Evolutionary conservation across 2,888 invertebrate genomes (phyloP), one percentile per base, ranked within the genome.

Genomic region (Clepsis dumicolana): DNA sequence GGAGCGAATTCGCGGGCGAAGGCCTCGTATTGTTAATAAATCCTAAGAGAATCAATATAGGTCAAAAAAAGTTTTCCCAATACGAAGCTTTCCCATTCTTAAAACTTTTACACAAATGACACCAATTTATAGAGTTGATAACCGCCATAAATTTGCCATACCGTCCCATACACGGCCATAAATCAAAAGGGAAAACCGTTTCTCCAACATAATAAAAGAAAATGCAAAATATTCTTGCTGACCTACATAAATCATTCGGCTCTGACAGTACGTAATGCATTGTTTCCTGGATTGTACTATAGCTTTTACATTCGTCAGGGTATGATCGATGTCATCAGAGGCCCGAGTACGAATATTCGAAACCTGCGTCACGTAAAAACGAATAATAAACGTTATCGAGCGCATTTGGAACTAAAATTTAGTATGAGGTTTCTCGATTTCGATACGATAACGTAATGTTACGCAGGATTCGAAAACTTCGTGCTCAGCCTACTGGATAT

Each of bases 271-370:
- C 21, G 18, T 54, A 61, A 32, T 52, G 32, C 29, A 61, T 53
- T 44, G 65, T 60, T 41, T n/a, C 59, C 59, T 41, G 32, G 25
- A 44, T 29, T 48, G 14, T 62, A 3, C 8, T 21, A 41, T 52
- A 32, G 16, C 54, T 35, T 66, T 61, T 35, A 56, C 35, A 65
- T 60, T 64, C 54, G 54, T 64, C 64, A 64, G 29, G 38, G 8
- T 18, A 21, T 41, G n/a, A 41, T 41, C 8, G 16, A 41, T 35
- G 35, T 10, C 12, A 12, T n/a, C n/a, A n/a, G n/a, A n/a, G n/a
- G n/a, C n/a, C n/a, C n/a, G n/a, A n/a, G n/a, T n/a, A n/a, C n/a
- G n/a, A n/a, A n/a, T n/a, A n/a, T n/a, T n/a, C n/a, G n/a, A n/a
- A n/a, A n/a, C n/a, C n/a, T n/a, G n/a, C n/a, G n/a, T n/a, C n/a